These are phyloP conservation scores for Callorhinus ursinus DNA, from an alignment of 2,113 vertebrate species.

Conservation along the genomic window DNA sequence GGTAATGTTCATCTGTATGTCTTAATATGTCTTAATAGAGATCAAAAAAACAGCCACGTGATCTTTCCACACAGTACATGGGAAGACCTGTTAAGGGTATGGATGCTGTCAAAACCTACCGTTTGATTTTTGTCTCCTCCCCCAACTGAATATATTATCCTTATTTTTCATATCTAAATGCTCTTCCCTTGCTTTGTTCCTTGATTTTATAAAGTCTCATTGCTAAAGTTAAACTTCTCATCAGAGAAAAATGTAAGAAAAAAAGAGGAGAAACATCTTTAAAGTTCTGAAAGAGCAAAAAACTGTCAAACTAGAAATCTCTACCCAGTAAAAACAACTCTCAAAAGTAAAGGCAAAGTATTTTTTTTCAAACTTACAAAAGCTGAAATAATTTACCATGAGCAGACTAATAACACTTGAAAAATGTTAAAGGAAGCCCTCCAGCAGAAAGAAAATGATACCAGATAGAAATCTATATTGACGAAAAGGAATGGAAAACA, in stretches of 20 bases:
- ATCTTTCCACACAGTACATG: neutral
- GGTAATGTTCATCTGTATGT: neutral
- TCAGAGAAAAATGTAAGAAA: neutral
- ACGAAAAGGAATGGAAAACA: neutral
- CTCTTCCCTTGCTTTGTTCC: neutral
- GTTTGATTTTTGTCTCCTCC: neutral
- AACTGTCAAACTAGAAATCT: neutral
- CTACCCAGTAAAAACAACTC: neutral
- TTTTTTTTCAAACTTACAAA: neutral
- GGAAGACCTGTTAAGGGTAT: neutral
- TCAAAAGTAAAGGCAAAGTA: constrained; percentile 15
- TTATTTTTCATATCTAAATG: neutral
- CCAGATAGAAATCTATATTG: neutral
- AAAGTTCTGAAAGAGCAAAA: neutral
- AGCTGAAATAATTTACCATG: neutral
- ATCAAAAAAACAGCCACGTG: neutral
- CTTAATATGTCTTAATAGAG: neutral
- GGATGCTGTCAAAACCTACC: neutral
- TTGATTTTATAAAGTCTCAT: neutral
- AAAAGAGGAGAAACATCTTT: neutral
- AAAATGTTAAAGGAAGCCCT: constrained; percentile 2
- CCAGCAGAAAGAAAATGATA: neutral
- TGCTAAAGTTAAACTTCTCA: neutral
- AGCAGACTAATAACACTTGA: neutral
- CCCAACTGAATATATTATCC: neutral